Percentiles rank a stretch among this genome's conserved stretches.
Conservation (phyloP, 2,113 vertebrate species). For the Platichthys flesus region DNA sequence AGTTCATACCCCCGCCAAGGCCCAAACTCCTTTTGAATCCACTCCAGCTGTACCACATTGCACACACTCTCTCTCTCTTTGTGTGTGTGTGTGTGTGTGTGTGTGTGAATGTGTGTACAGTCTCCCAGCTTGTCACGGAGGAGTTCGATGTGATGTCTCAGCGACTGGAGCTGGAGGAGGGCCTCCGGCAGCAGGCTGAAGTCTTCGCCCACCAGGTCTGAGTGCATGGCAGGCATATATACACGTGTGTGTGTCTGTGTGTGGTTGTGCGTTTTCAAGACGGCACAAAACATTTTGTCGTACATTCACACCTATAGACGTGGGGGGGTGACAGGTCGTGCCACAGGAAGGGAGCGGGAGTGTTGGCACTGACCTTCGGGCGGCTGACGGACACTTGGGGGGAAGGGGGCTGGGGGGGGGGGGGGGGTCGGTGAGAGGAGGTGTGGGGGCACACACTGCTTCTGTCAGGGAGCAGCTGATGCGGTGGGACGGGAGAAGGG, state of each 20-base stretch:
- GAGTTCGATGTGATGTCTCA: constrained; percentile 83
- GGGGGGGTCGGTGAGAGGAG: not conserved
- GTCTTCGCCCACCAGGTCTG: constrained; percentile 84
- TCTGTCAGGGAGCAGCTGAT: constrained; percentile 49
- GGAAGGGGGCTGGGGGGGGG: not conserved
- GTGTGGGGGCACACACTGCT: not conserved
- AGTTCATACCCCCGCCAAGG: too few relatives aligned
- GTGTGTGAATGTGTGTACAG: constrained; percentile 57
- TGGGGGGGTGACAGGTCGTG: constrained; percentile 66
- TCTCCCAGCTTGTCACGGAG: constrained; percentile 81
- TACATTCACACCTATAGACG: constrained; percentile 63
- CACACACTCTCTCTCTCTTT: too few relatives aligned
- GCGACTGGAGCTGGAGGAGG: constrained; percentile 84
- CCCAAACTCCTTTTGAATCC: too few relatives aligned
- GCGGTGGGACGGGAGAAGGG: constrained; percentile 53
- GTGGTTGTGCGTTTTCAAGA: constrained; percentile 14
- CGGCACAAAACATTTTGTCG: constrained; percentile 60
- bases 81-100: too few relatives aligned
- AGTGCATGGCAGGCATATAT: not conserved
- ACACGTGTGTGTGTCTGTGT: not conserved
- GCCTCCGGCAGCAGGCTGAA: constrained; percentile 82
- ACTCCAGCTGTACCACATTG: too few relatives aligned
- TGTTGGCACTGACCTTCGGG: constrained; percentile 66
- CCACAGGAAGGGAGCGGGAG: constrained; percentile 51
- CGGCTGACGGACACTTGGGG: constrained; percentile 26